Evolutionary conservation across 2,888 invertebrate genomes (phyloP).

Genomic region (Odontocolon sp.): DNA sequence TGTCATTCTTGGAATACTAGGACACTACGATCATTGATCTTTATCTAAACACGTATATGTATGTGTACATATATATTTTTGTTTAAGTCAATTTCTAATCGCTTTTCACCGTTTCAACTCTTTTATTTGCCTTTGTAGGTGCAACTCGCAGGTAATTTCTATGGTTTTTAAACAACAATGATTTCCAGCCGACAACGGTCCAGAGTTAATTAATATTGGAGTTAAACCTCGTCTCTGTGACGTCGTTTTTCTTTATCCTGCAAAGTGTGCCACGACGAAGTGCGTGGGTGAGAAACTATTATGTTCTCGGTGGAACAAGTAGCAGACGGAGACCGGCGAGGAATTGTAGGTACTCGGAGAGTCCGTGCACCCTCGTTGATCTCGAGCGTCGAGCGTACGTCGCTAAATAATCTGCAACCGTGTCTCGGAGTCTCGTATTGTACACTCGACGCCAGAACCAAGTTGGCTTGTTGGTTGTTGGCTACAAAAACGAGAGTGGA

Average conservation of each 20-base stretch:
- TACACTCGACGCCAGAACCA: background rate
- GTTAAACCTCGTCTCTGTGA: too few relatives aligned
- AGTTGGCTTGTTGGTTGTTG: slow-evolving; percentile 26
- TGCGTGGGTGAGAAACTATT: slow-evolving; percentile 54
- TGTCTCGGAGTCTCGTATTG: slow-evolving; percentile 14
- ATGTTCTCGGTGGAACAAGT: slow-evolving; percentile 22
- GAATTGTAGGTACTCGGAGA: background rate
- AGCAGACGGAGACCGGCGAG: background rate
- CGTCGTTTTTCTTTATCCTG: slow-evolving; percentile 22
- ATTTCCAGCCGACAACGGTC: too few relatives aligned
- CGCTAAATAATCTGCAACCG: slow-evolving; percentile 57
- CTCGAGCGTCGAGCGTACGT: slow-evolving; percentile 32
- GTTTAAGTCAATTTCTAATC: too few relatives aligned
- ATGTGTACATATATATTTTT: too few relatives aligned
- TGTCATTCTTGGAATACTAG: background rate
- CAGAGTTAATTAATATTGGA: too few relatives aligned
- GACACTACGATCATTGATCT: background rate
- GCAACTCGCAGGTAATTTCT: too few relatives aligned
- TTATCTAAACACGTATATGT: too few relatives aligned
- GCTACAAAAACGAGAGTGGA: slow-evolving; percentile 45
- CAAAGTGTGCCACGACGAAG: slow-evolving; percentile 54
- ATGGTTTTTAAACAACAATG: too few relatives aligned
- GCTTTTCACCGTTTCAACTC: too few relatives aligned
- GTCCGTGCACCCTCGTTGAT: slow-evolving; percentile 45
- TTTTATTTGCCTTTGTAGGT: too few relatives aligned